These are phyloP conservation scores for Caprella mutica DNA, from an alignment of 2,888 invertebrate species.

Conservation along the genomic window DNA sequence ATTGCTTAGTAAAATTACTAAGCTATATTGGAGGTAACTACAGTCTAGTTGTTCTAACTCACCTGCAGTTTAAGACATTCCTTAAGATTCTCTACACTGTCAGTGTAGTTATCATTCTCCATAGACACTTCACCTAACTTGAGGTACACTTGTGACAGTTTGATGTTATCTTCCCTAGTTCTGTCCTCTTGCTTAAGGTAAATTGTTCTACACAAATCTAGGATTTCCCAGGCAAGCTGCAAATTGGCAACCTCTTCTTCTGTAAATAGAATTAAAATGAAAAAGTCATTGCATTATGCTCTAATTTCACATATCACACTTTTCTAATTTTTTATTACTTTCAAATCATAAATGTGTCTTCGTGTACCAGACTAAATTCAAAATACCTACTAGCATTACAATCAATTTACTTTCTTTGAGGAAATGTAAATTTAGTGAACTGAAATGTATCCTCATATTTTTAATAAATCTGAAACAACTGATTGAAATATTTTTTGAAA, in stretches of 20 bases:
- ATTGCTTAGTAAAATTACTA: too few relatives aligned
- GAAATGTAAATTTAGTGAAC: background rate
- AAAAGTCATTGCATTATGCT: too few relatives aligned
- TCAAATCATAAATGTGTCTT: too few relatives aligned
- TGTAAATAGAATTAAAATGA: too few relatives aligned
- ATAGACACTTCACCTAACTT: slow-evolving; percentile 81
- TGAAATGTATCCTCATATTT: background rate
- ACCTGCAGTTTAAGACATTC: slow-evolving; percentile 46
- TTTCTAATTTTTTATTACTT: too few relatives aligned
- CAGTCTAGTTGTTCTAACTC: slow-evolving; percentile 36
- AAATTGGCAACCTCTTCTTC: slow-evolving; percentile 48
- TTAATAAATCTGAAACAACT: too few relatives aligned
- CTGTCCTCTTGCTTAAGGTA: slow-evolving; percentile 48
- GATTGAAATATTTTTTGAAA: too few relatives aligned
- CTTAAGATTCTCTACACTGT: slow-evolving; percentile 68
- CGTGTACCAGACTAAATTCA: too few relatives aligned
- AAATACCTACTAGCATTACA: too few relatives aligned
- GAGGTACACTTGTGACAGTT: slow-evolving; percentile 68
- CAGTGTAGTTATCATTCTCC: slow-evolving; percentile 76
- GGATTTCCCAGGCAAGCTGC: slow-evolving; percentile 88
- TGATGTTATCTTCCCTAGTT: slow-evolving; percentile 37
- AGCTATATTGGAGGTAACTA: too few relatives aligned
- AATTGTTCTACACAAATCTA: slow-evolving; percentile 77
- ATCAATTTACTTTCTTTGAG: background rate
- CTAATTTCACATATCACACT: too few relatives aligned